Percentiles rank a stretch among this genome's conserved stretches.
phyloP scores from a whole-genome alignment of 1,140 invertebrate species.

The Mizuhopecten yessoensis region DNA sequence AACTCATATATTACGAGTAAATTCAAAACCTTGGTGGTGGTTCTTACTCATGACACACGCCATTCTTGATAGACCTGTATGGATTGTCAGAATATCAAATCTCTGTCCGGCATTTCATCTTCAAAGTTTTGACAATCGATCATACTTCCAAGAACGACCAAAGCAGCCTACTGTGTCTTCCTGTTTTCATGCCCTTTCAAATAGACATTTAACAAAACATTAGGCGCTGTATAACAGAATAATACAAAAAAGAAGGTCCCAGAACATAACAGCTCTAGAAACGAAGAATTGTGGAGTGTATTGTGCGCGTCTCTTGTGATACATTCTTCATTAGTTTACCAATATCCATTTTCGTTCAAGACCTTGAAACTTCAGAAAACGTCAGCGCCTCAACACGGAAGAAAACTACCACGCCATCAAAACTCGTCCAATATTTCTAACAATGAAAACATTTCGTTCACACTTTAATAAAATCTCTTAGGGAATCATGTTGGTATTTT shows the following conservation, averaged over 20 bases:
- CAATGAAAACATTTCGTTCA: background rate
- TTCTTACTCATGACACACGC: too few species aligned
- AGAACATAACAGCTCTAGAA: background rate
- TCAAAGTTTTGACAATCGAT: too few species aligned
- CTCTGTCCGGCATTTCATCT: too few species aligned
- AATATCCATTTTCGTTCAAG: background rate
- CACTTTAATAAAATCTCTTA: background rate
- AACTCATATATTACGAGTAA: too few species aligned
- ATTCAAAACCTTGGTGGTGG: too few species aligned
- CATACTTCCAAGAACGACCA: too few species aligned
- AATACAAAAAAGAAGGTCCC: background rate
- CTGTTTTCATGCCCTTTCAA: background rate
- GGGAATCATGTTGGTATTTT: background rate
- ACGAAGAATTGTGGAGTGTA: background rate
- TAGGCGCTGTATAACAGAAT: background rate
- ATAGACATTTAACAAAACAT: background rate
- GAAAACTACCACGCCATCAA: background rate
- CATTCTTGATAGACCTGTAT: too few species aligned
- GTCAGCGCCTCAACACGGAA: background rate
- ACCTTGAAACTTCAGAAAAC: conserved; percentile 38
- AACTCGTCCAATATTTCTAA: background rate
- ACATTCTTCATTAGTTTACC: background rate
- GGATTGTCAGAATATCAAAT: too few species aligned
- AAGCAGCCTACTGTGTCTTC: background rate
- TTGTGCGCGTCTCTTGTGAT: background rate